Base-by-base conservation (phyloP, 2,888 invertebrate genomes). In the Troilus luridus region DNA sequence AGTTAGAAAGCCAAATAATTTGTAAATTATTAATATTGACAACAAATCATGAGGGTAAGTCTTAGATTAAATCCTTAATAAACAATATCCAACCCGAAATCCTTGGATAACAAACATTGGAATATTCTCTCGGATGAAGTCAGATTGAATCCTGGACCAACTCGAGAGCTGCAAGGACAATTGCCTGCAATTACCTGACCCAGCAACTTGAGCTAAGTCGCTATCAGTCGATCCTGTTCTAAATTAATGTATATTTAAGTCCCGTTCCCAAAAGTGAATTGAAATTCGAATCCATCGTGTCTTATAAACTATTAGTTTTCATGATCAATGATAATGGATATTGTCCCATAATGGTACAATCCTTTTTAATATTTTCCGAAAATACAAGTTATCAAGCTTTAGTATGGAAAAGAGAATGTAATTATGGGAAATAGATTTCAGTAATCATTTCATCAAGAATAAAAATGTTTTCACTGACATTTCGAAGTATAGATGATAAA, bases 141-240 rank as follows among this genome's bases (percentile, higher is more conserved):
- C 27, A 0, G 27, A 14, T 27, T 14, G 41, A 77, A 41, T 77
- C 41, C 27, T 19, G 17, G 72, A 9, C 72, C 41, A 77, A 77
- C 72, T 77, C 27, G 6, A 19, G 72, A 77, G 27, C 72, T 77
- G 72, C 41, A 77, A 9, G 72, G 72, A 77, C 72, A 77, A 77
- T 77, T 41, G 5, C 17, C 72, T 77, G 72, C 72, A 77, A 77
- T 77, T 41, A 77, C 72, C 72, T 77, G 72, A 77, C 72, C 17
- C 27, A 17, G 72, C 27, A 77, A 77, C 41, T 77, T 41, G 27
- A 41, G 41, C 72, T 77, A 77, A 77, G 72, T 77, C 41, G 17
- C 72, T 77, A 77, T 77, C 27, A 77, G 27, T 17, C 27, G 41
- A 41, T 77, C 72, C 41, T 77, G 27, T 12, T 41, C 72, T 41